phyloP scores from a whole-genome alignment of 64 coral and sea anemone species.

The Trachythela sp. region DNA sequence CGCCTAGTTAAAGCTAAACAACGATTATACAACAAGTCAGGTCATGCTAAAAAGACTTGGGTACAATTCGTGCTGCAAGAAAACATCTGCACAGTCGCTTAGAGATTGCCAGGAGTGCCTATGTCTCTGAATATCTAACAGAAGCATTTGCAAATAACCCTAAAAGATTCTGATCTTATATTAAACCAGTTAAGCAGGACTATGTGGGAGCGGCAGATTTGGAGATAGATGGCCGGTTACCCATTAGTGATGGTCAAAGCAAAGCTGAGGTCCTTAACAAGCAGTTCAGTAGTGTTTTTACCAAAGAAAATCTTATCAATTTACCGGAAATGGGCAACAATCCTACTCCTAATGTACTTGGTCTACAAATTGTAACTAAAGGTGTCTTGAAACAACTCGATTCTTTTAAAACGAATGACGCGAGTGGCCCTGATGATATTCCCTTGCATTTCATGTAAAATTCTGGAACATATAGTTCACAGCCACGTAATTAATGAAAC shows the following conservation, averaged over 20 bases:
- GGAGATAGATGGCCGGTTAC: slow-evolving; percentile 9
- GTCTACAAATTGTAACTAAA: slow-evolving; percentile 1
- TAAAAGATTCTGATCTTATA: slow-evolving; percentile 55
- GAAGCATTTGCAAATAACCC: slow-evolving; percentile 58
- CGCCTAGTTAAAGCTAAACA: slow-evolving; percentile 50
- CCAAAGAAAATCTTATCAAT: slow-evolving; percentile 17
- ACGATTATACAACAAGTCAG: slow-evolving; percentile 53
- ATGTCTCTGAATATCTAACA: slow-evolving; percentile 49
- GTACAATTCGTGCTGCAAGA: slow-evolving; percentile 36
- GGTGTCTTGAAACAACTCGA: not conserved
- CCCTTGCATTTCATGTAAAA: not conserved
- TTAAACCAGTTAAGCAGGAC: slow-evolving; percentile 38
- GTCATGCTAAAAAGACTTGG: slow-evolving; percentile 29
- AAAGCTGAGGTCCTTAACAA: slow-evolving; percentile 37
- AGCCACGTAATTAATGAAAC: not conserved
- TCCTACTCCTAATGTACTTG: not conserved
- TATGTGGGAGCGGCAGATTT: slow-evolving; percentile 29
- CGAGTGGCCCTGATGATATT: not conserved
- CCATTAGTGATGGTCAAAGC: slow-evolving; percentile 20
- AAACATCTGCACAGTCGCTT: slow-evolving; percentile 47
- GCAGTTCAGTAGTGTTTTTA: slow-evolving; percentile 28
- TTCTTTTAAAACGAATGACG: not conserved
- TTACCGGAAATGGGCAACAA: slow-evolving; percentile 10
- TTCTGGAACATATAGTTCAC: not conserved
- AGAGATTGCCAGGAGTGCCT: slow-evolving; percentile 30